Evolutionary conservation across 2,888 invertebrate genomes (phyloP), one percentile per base, ranked within the genome.

Genomic region (Oscheius sp.): DNA sequence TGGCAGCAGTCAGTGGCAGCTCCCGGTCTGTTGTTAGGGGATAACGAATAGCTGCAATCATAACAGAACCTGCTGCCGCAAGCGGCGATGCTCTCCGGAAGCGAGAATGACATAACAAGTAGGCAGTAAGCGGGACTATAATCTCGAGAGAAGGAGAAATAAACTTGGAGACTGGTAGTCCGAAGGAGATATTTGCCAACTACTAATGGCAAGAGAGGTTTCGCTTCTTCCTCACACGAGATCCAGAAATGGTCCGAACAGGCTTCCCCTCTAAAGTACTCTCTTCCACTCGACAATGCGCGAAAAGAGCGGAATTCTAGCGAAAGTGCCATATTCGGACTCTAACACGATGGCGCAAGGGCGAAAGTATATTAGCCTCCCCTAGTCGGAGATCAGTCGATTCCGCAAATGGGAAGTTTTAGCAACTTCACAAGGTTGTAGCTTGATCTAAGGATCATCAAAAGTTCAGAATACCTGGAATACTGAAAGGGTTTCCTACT

Each of bases 211-310:
- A 63, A 29, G 63, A 62, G 66, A 68, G 68, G 68, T 68, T 68
- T 68, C 68, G 53, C 68, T 66, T 21, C n/a, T 48, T 53, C 53
- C 32, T 53, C 68, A 53, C 55, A 53, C 55, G 55, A 68, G 68
- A 68, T 68, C 68, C 68, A 68, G 68, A 68, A 68, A 68, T 68
- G 53, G 68, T 35, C 48, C 7, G 68, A 68, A 68, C 68, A 68
- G 68, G 68, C 68, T 68, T 51, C 55, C 35, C 2, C 51, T 55
- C 35, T 60, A 60, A 13, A n/a, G 29, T 32, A 60, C 35, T 37
- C 35, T 68, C 29, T 53, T 68, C 68, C 68, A 68, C 68, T 68
- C 68, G 53, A 68, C 68, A 68, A 68, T 33, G 68, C 68, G 68
- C 68, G 37, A 68, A 68, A 68, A 37, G 42, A 13, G 68, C 21